A percentile compares a stretch with the other conserved stretches of the same genome.
phyloP scores from a whole-genome alignment of 2,797 vertebrate species.

The Selene dorsalis region DNA sequence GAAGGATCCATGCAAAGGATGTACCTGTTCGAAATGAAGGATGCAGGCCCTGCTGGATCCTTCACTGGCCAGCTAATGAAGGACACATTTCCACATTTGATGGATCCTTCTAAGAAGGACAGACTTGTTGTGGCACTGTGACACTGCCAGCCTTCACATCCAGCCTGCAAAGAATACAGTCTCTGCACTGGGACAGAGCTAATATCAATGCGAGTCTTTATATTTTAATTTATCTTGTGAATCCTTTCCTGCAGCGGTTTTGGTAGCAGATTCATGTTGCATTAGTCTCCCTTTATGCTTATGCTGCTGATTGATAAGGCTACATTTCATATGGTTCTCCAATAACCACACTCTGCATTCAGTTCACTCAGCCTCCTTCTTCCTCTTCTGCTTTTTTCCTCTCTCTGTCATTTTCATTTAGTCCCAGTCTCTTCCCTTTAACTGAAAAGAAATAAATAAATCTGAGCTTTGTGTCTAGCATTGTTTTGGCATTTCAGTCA shows the following conservation, averaged over 20 bases:
- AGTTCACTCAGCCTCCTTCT: neutral
- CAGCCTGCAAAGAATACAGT: neutral
- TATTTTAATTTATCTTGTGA: neutral
- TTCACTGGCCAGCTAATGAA: too few species aligned
- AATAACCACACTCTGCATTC: neutral
- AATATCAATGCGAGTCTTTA: neutral
- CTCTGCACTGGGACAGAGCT: neutral
- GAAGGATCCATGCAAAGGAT: too few species aligned
- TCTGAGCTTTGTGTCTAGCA: slow-evolving; percentile 10
- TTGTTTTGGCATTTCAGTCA: slow-evolving; percentile 52
- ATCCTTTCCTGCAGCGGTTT: neutral
- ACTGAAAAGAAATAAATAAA: slow-evolving; percentile 25
- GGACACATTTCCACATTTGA: neutral
- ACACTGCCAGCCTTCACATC: neutral
- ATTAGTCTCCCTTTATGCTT: slow-evolving; percentile 5
- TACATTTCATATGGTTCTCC: neutral
- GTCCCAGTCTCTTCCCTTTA: neutral
- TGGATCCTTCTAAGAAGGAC: neutral
- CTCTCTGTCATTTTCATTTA: slow-evolving; percentile 20
- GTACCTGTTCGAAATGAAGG: too few species aligned
- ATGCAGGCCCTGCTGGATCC: too few species aligned
- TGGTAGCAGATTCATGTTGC: neutral
- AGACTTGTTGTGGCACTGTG: too few species aligned
- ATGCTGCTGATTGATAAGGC: neutral
- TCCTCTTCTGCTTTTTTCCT: neutral